Conservation (phyloP, 2,797 vertebrate species). For the Arrhamphus sclerolepis region DNA sequence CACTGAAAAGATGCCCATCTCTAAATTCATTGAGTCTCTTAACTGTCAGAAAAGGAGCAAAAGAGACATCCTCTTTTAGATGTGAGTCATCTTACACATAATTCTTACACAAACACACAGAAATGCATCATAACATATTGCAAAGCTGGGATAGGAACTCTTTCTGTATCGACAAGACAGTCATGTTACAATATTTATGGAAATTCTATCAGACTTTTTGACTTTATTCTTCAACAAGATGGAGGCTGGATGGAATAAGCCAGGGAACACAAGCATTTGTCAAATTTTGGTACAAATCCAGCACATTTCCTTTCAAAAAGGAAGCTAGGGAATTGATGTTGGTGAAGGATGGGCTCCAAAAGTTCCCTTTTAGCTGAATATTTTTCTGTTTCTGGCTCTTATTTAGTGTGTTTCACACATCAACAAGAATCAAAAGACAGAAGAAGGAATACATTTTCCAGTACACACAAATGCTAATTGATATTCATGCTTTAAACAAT, state of each 20-base stretch:
- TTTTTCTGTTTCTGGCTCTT: too few relatives aligned
- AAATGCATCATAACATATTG: not conserved
- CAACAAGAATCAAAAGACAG: too few relatives aligned
- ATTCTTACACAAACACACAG: conserved; percentile 1
- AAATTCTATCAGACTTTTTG: not conserved
- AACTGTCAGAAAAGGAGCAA: conserved; percentile 70
- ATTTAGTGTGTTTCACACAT: too few relatives aligned
- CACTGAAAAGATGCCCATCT: conserved; percentile 73
- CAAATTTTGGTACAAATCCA: not conserved
- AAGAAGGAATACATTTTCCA: too few relatives aligned
- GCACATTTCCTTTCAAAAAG: not conserved
- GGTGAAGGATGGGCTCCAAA: not conserved
- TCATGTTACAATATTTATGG: not conserved
- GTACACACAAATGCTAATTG: too few relatives aligned
- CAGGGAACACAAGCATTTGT: too few relatives aligned
- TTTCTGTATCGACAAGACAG: not conserved
- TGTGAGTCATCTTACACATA: conserved; percentile 1
- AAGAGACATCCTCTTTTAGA: conserved; percentile 29
- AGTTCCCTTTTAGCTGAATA: too few relatives aligned
- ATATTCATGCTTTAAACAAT: not conserved
- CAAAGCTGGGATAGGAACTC: not conserved
- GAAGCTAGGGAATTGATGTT: not conserved
- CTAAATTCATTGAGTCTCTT: conserved; percentile 68
- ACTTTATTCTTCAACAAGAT: not conserved
- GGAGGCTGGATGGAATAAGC: not conserved